A percentile compares a stretch with the other conserved stretches of the same genome.
Conservation (phyloP, 1,140 invertebrate species). For the Radopholus similis region DNA sequence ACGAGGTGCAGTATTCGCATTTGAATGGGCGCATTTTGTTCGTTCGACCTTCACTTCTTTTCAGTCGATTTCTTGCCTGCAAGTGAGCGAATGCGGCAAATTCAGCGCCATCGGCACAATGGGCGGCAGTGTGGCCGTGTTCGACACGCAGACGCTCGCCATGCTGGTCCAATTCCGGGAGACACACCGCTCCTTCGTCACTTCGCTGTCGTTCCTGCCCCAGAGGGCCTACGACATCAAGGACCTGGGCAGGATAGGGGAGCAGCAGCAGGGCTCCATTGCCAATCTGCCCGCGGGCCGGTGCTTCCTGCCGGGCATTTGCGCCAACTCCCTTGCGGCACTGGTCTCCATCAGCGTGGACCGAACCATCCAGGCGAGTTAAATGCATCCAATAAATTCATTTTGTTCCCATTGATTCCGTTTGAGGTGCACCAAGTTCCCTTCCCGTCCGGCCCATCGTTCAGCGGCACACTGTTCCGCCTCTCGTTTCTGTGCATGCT, state of each 20-base stretch:
- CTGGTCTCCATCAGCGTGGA: constrained; percentile 27
- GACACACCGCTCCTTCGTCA: constrained; percentile 24
- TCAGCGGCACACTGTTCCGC: neutral
- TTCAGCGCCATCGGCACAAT: constrained; percentile 34
- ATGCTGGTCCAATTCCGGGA: constrained; percentile 7
- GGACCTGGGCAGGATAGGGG: constrained; percentile 25
- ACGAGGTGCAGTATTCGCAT: constrained; percentile 15
- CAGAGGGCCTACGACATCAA: constrained; percentile 21
- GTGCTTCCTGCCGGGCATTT: constrained; percentile 29
- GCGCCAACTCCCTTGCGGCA: constrained; percentile 10
- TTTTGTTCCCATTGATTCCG: neutral
- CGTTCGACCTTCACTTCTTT: constrained; percentile 2
- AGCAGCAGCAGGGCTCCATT: neutral
- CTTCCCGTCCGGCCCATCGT: neutral
- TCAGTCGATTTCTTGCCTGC: constrained; percentile 23
- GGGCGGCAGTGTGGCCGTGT: constrained; percentile 28
- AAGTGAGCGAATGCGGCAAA: constrained; percentile 21
- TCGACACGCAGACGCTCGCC: constrained; percentile 20
- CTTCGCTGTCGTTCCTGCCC: constrained; percentile 27
- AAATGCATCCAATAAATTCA: neutral
- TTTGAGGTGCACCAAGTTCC: constrained; percentile 18
- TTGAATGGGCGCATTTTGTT: constrained; percentile 4
- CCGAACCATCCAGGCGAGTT: constrained; percentile 22
- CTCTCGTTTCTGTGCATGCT: neutral
- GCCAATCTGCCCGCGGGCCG: neutral